Evolutionary conservation across 92 coral and sea anemone genomes (phyloP), one percentile per base, ranked within the genome.

Genomic region (Epizoanthus fatuus): DNA sequence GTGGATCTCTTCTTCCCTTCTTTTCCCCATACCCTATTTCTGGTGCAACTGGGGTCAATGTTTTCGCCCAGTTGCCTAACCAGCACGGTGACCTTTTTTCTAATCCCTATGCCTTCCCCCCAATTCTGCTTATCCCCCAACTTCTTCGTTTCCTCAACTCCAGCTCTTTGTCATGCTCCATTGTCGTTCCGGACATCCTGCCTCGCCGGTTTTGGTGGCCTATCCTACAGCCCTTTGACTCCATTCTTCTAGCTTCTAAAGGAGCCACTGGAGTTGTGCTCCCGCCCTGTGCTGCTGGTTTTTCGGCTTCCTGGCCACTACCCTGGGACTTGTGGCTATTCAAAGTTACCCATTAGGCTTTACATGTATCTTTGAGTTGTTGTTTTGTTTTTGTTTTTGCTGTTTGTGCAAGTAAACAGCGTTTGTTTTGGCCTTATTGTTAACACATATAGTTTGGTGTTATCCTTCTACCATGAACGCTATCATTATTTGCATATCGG

Each of bases 191-290:
- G 10, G 95, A 92, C 63, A 75, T 92, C 3, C 12, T 45, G 17
- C 95, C 93, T 7, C 67, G 80, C 8, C 82, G 81, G 29, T 81
- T 83, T 14, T 92, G 82, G 90, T 89, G 93, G 95, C 93, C 91
- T 58, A 40, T 89, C 49, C 69, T 92, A 7, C 64, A 38, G 29
- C 7, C 58, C n/a, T 22, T 10, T 40, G 39, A 63, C 3, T 44
- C 80, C 16, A 15, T 87, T 11, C 15, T 29, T 7, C 60, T 89
- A 11, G 91, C 73, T 7, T 49, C 81, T 1, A 13, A 44, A 49
- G 91, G 91, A 4, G n/a, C 74, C 7, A 19, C 20, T 0, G 80
- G 87, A 6, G 57, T 57, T 14, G 79, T 92, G 35, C 59, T 80
- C 29, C 65, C 86, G 3, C 88, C 86, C 25, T 55, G 79, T 54